Percentiles rank a stretch among this genome's conserved stretches.
phyloP scores from a whole-genome alignment of 92 coral and sea anemone species.

The Muricea muricata region DNA sequence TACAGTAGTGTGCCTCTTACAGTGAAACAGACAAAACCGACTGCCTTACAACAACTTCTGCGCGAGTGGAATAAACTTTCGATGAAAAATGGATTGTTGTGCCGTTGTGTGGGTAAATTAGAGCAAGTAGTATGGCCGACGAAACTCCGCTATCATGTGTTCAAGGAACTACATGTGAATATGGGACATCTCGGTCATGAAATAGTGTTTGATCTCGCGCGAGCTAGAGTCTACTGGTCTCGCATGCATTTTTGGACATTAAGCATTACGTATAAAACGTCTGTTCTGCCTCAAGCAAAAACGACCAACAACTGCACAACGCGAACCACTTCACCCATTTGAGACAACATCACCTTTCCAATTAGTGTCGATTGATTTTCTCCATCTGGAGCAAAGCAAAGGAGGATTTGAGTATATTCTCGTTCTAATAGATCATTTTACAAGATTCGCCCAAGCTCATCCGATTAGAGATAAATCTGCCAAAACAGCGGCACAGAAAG shows the following conservation, averaged over 20 bases:
- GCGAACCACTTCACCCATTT: constrained; percentile 8
- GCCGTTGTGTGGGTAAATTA: not conserved
- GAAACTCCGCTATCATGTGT: constrained; percentile 1
- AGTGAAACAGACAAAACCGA: constrained; percentile 2
- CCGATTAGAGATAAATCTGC: constrained; percentile 25
- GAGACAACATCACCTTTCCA: constrained; percentile 1
- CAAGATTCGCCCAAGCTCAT: constrained; percentile 6
- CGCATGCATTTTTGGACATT: constrained; percentile 3
- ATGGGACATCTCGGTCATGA: constrained; percentile 42
- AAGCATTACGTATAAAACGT: constrained; percentile 20
- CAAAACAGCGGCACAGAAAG: constrained; percentile 15
- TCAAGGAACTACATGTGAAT: not conserved
- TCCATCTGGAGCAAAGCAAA: constrained; percentile 17
- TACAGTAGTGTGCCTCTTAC: not conserved
- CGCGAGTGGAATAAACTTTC: constrained; percentile 15
- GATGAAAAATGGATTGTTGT: not conserved
- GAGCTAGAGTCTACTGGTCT: constrained; percentile 12
- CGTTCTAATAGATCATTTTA: constrained; percentile 15
- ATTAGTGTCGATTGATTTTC: constrained; percentile 10
- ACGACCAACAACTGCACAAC: not conserved
- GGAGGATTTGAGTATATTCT: constrained; percentile 30
- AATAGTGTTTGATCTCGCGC: constrained; percentile 9
- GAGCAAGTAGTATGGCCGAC: constrained; percentile 23
- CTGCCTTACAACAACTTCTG: constrained; percentile 9
- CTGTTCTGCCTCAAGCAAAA: constrained; percentile 24